A percentile compares a stretch with the other conserved stretches of the same genome.
These are phyloP conservation scores for Phrynocephalus guinanensis DNA, from an alignment of 2,797 vertebrate genomes.

Conservation along the genomic window DNA sequence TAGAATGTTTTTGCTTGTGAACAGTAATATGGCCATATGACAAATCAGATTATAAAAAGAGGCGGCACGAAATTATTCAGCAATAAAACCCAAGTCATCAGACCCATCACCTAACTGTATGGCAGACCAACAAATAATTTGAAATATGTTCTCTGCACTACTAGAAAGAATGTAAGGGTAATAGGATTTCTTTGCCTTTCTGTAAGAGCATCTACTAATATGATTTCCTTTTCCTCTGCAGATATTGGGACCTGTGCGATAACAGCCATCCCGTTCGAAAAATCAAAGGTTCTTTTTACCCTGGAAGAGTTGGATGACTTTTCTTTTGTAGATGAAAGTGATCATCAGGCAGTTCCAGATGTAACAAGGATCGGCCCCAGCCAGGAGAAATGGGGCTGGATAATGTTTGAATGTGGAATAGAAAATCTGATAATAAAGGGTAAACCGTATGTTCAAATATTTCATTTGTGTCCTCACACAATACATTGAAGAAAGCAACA, in stretches of 20 bases:
- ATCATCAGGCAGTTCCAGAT: constrained; percentile 83
- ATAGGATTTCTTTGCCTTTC: background rate
- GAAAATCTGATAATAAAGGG: constrained; percentile 98
- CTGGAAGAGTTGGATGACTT: constrained; percentile 97
- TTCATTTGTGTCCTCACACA: background rate
- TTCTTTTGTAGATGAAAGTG: constrained; percentile 92
- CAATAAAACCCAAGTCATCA: background rate
- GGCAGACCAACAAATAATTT: too few species aligned
- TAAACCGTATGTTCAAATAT: constrained; percentile 54
- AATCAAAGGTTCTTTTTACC: constrained; percentile 98
- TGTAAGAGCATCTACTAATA: constrained; percentile 2
- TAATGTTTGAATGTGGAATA: constrained; percentile 99
- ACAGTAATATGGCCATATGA: background rate
- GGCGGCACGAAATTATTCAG: background rate
- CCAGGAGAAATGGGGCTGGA: constrained; percentile 99
- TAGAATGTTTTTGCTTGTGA: background rate
- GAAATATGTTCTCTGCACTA: background rate
- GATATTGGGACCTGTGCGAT: constrained; percentile 95
- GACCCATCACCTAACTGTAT: background rate
- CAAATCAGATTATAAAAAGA: background rate
- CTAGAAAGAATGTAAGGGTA: background rate
- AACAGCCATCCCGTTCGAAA: constrained; percentile 97
- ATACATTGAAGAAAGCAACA: background rate
- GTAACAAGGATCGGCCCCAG: constrained; percentile 82
- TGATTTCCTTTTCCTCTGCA: constrained; percentile 68